Evolutionary conservation across 2,888 invertebrate species (phyloP).

Genomic region (Meiosimyza platycephala): DNA sequence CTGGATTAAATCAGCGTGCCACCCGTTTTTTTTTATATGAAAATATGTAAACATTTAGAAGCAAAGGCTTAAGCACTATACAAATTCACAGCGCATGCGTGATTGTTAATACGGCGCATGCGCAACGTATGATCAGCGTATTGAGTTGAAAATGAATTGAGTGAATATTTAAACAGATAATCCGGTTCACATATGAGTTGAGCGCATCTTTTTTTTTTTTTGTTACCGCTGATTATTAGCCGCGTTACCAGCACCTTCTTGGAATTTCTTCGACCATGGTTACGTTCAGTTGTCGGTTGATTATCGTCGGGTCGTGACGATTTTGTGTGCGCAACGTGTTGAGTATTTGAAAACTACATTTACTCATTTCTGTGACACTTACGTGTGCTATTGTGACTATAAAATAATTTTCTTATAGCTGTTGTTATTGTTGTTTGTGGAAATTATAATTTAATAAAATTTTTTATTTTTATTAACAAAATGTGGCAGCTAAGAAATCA

Average conservation of each 20-base stretch:
- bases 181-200: no score
- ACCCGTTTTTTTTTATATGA: background rate
- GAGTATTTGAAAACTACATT: background rate
- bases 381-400: background rate
- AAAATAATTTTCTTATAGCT: background rate
- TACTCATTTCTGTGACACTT: background rate
- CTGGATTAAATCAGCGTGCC: constrained; percentile 2
- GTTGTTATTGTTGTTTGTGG: background rate
- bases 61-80: background rate
- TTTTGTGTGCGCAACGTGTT: constrained; percentile 44
- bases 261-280: constrained; percentile 55
- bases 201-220: background rate
- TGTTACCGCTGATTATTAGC: constrained; percentile 23
- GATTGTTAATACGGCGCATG: background rate
- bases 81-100: constrained; percentile 11
- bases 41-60: background rate
- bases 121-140: background rate
- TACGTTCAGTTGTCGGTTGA: constrained; percentile 61
- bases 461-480: background rate
- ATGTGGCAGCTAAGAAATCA: constrained; percentile 11
- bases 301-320: constrained; percentile 53
- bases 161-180: no score
- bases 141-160: constrained; percentile 40
- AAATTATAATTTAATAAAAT: no score
- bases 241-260: constrained; percentile 52